Evolutionary conservation across 2,888 invertebrate genomes (phyloP), one percentile per base, ranked within the genome.

Genomic region (Trichogramma evanescens): DNA sequence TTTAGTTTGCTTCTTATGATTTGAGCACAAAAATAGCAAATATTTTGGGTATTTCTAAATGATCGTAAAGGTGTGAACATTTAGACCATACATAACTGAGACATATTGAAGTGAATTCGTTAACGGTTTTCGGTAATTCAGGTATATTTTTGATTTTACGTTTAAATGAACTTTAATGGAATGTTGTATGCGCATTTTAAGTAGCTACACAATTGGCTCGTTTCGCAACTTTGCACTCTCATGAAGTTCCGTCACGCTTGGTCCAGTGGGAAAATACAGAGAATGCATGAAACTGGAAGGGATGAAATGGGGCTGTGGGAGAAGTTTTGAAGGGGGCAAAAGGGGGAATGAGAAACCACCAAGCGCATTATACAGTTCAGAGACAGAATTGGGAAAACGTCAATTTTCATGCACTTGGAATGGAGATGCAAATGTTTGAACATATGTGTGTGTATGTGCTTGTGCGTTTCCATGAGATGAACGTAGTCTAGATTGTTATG

Each of bases 321-420:
- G 26, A 26, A 26, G 26, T 26, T 26, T 26, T 26, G 26, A 26
- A 26, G 26, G 26, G 26, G 26, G 10, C 38, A 8, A 3, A n/a
- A 13, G 50, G 5, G 45, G 13, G 26, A 26, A 4, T 39, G 53
- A 5, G 42, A 43, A 45, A 39, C 26, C n/a, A 10, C 40, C 13
- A 39, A 26, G 49, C 26, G 46, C 52, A 50, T 45, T 48, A 45
- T 50, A 26, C 26, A 61, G 48, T 53, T 52, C 48, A n/a, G 38
- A 10, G 50, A n/a, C 10, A 4, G 49, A 57, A 61, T 54, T 54
- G 56, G 39, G 40, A 13, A 40, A 49, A 50, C 53, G 49, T 7
- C 40, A 9, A 54, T 56, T 57, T 57, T 54, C 55, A 58, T 58
- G 54, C 46, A 62, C 56, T 58, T 62, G 55, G 55, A 62, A 62